These are phyloP conservation scores for Phylloscopus trochiloides DNA, from an alignment of 2,113 vertebrate genomes.

Conservation along the genomic window DNA sequence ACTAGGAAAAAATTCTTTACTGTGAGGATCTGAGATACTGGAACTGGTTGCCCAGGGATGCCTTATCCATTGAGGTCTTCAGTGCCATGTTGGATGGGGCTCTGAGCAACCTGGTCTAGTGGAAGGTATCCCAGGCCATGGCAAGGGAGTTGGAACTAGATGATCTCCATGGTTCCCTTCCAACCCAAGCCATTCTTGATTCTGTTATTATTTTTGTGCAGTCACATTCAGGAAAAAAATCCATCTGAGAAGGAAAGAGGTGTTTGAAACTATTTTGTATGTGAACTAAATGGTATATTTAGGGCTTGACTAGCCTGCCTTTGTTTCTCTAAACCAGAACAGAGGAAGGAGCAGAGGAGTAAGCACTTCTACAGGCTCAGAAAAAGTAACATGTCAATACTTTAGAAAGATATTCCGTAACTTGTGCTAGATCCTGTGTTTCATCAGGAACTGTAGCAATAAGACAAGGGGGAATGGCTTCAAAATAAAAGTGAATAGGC, in stretches of 20 bases:
- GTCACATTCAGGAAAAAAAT: not conserved
- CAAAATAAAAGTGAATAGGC: not conserved
- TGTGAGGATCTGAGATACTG: not conserved
- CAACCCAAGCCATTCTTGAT: not conserved
- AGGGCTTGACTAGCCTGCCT: not conserved
- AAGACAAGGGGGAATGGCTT: not conserved
- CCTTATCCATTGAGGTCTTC: not conserved
- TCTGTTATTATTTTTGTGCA: not conserved
- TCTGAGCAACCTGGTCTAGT: not conserved
- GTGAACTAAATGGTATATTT: not conserved
- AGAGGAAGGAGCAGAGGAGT: not conserved
- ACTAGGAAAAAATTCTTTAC: not conserved
- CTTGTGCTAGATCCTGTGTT: not conserved
- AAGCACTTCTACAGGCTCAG: not conserved
- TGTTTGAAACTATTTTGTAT: not conserved
- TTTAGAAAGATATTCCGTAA: not conserved
- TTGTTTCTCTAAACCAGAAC: not conserved
- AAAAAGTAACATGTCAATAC: not conserved
- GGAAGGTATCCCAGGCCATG: not conserved
- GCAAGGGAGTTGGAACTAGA: not conserved
- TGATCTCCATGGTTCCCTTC: not conserved
- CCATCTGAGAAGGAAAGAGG: not conserved
- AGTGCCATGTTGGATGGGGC: fast-evolving
- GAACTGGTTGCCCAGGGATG: not conserved
- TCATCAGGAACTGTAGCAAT: not conserved